Percentiles rank a stretch among this genome's conserved stretches.
Conservation (phyloP, 2,888 invertebrate species). For the Phasia obesa region DNA sequence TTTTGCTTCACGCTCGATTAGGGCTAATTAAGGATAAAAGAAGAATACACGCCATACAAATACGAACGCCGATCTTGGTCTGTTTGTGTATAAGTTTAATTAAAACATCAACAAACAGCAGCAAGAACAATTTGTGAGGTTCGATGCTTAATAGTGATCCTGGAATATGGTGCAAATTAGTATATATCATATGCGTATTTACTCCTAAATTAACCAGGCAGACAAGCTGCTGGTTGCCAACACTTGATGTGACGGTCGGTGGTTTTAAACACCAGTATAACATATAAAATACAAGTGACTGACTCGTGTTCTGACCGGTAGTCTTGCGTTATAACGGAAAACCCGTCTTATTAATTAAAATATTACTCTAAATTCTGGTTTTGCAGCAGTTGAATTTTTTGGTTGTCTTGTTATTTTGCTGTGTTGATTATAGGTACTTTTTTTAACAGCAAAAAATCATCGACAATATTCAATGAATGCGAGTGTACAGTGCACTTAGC, state of each 20-base stretch:
- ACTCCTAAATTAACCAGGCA: constrained; percentile 35
- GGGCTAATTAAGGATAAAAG: constrained; percentile 41
- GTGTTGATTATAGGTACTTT: constrained; percentile 9
- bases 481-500: constrained; percentile 77
- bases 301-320: constrained; percentile 22
- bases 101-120: constrained; percentile 44
- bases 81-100: constrained; percentile 40
- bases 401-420: constrained; percentile 28
- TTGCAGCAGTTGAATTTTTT: constrained; percentile 38
- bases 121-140: constrained; percentile 32
- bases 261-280: constrained; percentile 25
- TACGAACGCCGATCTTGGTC: constrained; percentile 50
- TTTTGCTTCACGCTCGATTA: constrained; percentile 56
- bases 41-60: constrained; percentile 39
- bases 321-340: constrained; percentile 39
- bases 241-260: constrained; percentile 20
- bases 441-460: constrained; percentile 38
- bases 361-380: constrained; percentile 44
- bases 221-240: constrained; percentile 6
- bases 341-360: constrained; percentile 37
- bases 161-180: constrained; percentile 40
- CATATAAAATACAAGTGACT: constrained; percentile 5
- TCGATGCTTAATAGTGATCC: constrained; percentile 42
- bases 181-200: constrained; percentile 46
- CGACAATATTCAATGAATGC: constrained; percentile 68